Base-by-base conservation (phyloP, 2,797 vertebrate species). In the Amphiprion clarkii region DNA sequence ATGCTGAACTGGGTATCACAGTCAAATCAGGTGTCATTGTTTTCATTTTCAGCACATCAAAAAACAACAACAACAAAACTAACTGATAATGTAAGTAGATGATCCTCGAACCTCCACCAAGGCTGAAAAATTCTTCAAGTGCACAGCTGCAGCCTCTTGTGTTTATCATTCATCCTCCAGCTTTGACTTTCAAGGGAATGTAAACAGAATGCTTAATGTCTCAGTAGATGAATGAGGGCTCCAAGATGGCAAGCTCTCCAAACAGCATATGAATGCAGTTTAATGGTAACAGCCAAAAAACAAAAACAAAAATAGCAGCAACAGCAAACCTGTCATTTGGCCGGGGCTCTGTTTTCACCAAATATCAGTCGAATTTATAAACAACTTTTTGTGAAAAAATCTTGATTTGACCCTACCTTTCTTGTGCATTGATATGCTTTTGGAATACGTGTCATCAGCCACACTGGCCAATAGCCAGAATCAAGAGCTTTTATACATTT, bases 101-200 rank as follows among this genome's bases (percentile, higher is more conserved):
- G 17, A 71, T 36, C 29, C 39, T 51, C 14, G 46, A 55, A 55
- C 31, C 8, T 56, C 62, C 44, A 52, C 3, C 59, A 49, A 1
- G 21, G 14, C 59, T 39, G 62, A 79, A 9, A 49, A 5, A 61
- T 54, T 33, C 55, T 62, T 61, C 2, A 6, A 8, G 49, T 67
- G 46, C 73, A 82, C 78, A 84, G 86, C 84, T 87, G 82, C 80
- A 52, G 60, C 44, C 27, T 29, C 56, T 19, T 11, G 48, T 57
- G 77, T 85, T 82, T 57, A 83, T 71, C 83, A 66, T 78, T 33
- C 72, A 65, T 83, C 87, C 76, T 74, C 40, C 52, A 14, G 55
- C 59, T 69, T 13, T 16, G 68, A 69, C 61, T 61, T 82, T 17
- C 27, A 36, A n/a, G 14, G 69, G 79, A 84, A 90, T 56, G 81